Evolutionary conservation across 2,113 vertebrate genomes (phyloP), one percentile per base, ranked within the genome.

Genomic region (Seriola dumerili): DNA sequence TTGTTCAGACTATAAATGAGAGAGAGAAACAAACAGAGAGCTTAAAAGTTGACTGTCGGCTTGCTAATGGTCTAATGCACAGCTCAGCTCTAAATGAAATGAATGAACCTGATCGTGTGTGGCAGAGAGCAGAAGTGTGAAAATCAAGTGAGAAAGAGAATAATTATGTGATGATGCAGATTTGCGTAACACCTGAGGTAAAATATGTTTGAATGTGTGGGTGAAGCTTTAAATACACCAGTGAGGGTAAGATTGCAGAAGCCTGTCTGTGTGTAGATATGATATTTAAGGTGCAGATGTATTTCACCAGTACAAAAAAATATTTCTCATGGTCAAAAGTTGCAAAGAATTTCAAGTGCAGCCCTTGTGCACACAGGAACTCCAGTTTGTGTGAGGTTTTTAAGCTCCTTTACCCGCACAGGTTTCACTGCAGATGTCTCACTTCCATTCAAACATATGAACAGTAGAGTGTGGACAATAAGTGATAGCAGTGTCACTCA

Each of bases 1-100:
- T 84, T 54, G 13, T 68, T 4, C n/a, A 25, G 50, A 72, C 48
- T 32, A 52, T 76, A 59, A 81, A 81, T 38, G 38, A 83, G 32
- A 61, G 1, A 68, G 21, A 38, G 55, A 13, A 78, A 58, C 32
- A 67, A 34, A 57, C 21, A 23, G 8, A 52, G 8, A 55, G 64
- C 8, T 52, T 14, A 40, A 64, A 21, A 17, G 17, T 40, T 55
- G 21, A 65, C 34, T 69, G 40, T 0, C 17, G 59, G 29, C 58
- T 70, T 14, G 38, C 14, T 38, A 59, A 34, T 3, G n/a, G 34
- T 72, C 12, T 54, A 12, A 62, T 44, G 46, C 58, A 61, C 57
- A 23, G 8, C 72, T 82, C 32, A 73, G 29, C 7, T 69, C 21
- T 4, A 9, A 4, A 69, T 48, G 32, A 59, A 44, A 4, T 38